Base-by-base conservation (phyloP, 2,888 invertebrate species). In the Linnaemya vulpina region DNA sequence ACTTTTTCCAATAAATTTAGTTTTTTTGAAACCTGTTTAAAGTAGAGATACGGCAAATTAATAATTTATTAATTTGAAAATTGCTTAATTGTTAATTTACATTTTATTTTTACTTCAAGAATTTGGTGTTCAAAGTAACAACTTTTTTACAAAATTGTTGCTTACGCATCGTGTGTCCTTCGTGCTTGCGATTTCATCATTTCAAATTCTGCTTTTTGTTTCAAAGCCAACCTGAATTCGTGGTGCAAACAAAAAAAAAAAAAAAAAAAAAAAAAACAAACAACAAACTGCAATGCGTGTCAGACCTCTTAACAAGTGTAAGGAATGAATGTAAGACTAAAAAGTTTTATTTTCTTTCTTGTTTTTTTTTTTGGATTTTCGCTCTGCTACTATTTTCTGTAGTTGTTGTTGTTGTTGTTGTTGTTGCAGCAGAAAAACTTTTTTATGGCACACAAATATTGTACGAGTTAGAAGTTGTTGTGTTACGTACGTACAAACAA, bases 251-350 rank as follows among this genome's bases (percentile, higher is more conserved):
- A 65, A 76, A 67, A 38, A 65, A 76, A n/a, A n/a, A n/a, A n/a
- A n/a, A n/a, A n/a, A n/a, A n/a, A n/a, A n/a, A n/a, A n/a, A n/a
- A n/a, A n/a, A n/a, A n/a, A n/a, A n/a, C n/a, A n/a, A n/a, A n/a
- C n/a, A n/a, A 77, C 71, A 78, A 78, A 82, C 85, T 79, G 85
- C 81, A 85, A 82, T 85, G 85, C 85, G 85, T 85, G 85, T 85
- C 82, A 82, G 82, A 82, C 60, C 78, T 85, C 82, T 85, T 85
- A 85, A 85, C 85, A 85, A 85, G 85, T 85, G 82, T 82, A 71
- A 82, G 75, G 74, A 78, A 82, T 82, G 70, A 85, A 82, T 85
- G 82, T 65, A 82, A 75, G 70, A 77, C 79, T 70, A 79, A 79
- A 80, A 83, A 83, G 25, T 68, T 49, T 67, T 40, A 65, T 51